These are phyloP conservation scores for Lucinisca nassula DNA, from an alignment of 2,888 invertebrate genomes.

Conservation along the genomic window DNA sequence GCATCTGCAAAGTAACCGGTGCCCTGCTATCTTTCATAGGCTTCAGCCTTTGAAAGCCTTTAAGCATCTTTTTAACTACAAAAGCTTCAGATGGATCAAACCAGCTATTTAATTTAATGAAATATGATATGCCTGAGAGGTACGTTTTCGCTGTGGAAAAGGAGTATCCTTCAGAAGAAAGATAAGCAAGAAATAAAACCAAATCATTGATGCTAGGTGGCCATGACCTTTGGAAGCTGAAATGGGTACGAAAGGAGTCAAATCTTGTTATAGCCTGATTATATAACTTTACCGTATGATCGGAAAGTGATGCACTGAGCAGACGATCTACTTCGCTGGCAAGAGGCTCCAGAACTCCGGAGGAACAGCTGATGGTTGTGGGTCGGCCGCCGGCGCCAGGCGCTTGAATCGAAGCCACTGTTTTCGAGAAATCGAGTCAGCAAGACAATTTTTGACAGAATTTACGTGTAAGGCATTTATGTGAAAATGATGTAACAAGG, in stretches of 20 bases:
- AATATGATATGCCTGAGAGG: background rate
- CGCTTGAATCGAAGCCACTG: too few relatives aligned
- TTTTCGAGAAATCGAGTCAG: too few relatives aligned
- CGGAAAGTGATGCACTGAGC: background rate
- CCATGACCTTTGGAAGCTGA: background rate
- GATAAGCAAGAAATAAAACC: background rate
- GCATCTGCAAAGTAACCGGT: background rate
- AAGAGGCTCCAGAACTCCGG: background rate
- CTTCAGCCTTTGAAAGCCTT: background rate
- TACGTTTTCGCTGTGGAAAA: background rate
- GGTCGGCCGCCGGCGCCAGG: too few relatives aligned
- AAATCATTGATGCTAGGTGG: background rate
- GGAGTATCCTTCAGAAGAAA: background rate
- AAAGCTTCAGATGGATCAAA: background rate
- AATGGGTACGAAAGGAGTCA: background rate
- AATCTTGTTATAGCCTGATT: background rate
- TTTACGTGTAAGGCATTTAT: too few relatives aligned
- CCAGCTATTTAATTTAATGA: background rate
- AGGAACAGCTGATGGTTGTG: background rate
- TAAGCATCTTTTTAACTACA: background rate
- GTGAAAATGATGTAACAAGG: too few relatives aligned
- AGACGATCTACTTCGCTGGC: background rate
- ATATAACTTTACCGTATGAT: background rate
- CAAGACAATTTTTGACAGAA: too few relatives aligned
- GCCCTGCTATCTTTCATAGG: too few relatives aligned